phyloP scores from a whole-genome alignment of 2,113 vertebrate species.

The Lepus europaeus region DNA sequence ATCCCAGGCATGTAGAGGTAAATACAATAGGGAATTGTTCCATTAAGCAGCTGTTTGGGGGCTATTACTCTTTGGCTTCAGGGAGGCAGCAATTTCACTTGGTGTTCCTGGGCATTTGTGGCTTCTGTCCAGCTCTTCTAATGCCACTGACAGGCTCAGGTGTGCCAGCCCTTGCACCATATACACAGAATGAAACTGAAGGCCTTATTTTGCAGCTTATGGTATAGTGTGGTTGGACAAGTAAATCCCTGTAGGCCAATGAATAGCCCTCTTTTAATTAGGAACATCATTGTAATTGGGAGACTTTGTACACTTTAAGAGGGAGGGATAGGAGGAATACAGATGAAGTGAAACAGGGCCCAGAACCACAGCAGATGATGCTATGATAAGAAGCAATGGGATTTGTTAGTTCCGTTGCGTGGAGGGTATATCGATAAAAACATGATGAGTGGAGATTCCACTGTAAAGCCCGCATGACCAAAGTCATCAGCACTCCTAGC shows the following conservation, averaged over 20 bases:
- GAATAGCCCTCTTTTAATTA: background rate
- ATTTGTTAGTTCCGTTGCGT: background rate
- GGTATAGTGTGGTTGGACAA: background rate
- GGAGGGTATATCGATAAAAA: background rate
- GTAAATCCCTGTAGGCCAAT: background rate
- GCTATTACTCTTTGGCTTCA: constrained; percentile 22
- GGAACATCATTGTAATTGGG: background rate
- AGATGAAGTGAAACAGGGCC: too few relatives aligned
- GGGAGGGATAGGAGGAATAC: background rate
- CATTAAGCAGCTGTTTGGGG: background rate
- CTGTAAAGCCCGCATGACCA: constrained; percentile 1
- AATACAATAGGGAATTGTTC: constrained; percentile 19
- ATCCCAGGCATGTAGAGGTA: constrained; percentile 2
- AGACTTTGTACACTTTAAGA: background rate
- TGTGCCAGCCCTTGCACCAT: background rate
- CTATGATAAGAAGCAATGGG: background rate
- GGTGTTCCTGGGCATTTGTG: background rate
- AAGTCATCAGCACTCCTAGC: background rate
- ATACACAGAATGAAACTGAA: background rate
- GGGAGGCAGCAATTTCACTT: background rate
- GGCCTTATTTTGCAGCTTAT: background rate
- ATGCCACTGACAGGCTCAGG: background rate
- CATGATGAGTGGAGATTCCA: background rate
- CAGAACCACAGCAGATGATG: background rate
- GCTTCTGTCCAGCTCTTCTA: background rate